These are phyloP conservation scores for Caenorhabditis macrosperma DNA, from an alignment of 2,888 invertebrate genomes.

Conservation along the genomic window DNA sequence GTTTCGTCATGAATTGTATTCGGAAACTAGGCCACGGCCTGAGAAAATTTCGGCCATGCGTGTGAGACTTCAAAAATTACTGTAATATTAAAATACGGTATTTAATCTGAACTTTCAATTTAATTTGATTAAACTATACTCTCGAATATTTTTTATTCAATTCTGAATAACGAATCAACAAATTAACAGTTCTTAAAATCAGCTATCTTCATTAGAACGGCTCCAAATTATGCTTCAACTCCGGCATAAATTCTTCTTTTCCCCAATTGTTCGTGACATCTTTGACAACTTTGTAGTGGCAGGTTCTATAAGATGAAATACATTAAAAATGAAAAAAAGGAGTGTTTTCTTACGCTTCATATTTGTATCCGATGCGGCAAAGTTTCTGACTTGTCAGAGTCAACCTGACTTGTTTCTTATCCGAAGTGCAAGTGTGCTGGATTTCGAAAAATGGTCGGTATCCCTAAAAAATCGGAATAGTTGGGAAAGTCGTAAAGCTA, in stretches of 20 bases:
- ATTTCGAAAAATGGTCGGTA: not conserved
- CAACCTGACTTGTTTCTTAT: not conserved
- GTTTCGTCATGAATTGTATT: not conserved
- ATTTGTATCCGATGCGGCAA: not conserved
- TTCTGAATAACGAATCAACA: too few relatives aligned
- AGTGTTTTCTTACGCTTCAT: not conserved
- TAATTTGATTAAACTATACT: too few relatives aligned
- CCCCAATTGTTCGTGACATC: not conserved
- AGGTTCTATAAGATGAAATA: not conserved
- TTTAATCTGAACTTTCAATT: too few relatives aligned
- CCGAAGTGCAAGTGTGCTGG: not conserved
- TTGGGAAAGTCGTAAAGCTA: not conserved
- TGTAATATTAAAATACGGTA: too few relatives aligned
- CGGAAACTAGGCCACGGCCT: not conserved
- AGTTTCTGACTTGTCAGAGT: not conserved
- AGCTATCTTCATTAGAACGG: not conserved
- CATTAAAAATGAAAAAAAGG: not conserved
- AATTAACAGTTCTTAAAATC: not conserved
- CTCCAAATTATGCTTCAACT: not conserved
- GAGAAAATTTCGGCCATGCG: not conserved
- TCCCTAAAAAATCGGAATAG: not conserved
- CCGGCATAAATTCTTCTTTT: not conserved
- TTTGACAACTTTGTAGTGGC: not conserved
- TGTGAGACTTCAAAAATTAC: too few relatives aligned
- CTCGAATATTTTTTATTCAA: too few relatives aligned